Evolutionary conservation across 2,888 invertebrate species (phyloP).

Genomic region (Apodemia hepburni): DNA sequence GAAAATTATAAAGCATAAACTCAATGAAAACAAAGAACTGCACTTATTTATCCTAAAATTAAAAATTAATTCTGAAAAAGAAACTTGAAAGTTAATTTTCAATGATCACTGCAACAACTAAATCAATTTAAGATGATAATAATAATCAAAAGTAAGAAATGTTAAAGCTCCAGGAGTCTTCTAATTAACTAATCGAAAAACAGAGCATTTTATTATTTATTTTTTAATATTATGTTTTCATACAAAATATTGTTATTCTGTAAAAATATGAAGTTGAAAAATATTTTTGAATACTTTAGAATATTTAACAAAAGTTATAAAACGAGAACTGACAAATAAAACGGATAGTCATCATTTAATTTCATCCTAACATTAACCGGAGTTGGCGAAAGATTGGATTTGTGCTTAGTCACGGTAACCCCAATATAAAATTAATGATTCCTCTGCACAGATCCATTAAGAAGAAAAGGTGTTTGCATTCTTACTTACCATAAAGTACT

Average conservation of each 20-base stretch:
- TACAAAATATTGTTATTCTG: background rate
- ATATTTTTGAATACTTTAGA: background rate
- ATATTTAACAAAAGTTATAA: constrained; percentile 17
- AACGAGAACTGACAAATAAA: constrained; percentile 29
- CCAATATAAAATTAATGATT: constrained; percentile 62
- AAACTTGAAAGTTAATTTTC: no score
- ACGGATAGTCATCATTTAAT: constrained; percentile 46
- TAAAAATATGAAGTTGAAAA: background rate
- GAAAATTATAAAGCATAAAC: no score
- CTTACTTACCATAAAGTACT: background rate
- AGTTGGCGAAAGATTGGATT: constrained; percentile 47
- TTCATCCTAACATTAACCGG: constrained; percentile 43
- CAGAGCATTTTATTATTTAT: no score
- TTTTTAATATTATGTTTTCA: no score
- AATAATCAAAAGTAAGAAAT: no score
- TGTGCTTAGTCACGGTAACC: constrained; percentile 52
- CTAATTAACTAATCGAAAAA: no score
- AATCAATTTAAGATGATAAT: no score
- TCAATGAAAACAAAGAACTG: no score
- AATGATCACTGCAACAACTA: no score
- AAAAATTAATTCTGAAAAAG: no score
- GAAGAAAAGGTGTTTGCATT: background rate
- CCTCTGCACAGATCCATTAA: constrained; percentile 25
- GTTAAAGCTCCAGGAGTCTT: no score
- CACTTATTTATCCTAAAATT: no score